A percentile compares a stretch with the other conserved stretches of the same genome.
These are phyloP conservation scores for Melanotaenia boesemani DNA, from an alignment of 2,797 vertebrate genomes.

Conservation along the genomic window DNA sequence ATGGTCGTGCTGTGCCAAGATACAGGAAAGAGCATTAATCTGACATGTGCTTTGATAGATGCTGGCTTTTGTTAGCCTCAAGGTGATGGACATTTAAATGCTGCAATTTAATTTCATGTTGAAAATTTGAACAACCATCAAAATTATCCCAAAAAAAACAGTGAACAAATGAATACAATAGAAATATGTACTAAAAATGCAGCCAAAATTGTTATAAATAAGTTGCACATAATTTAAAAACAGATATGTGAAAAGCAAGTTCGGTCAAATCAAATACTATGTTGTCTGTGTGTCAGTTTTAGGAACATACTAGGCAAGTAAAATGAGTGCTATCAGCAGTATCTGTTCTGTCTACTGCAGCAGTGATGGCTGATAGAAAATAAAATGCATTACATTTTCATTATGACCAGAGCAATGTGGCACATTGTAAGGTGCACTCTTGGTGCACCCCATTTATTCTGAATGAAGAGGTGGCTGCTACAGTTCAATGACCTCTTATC, in stretches of 20 bases:
- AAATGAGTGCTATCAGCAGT: slow-evolving; percentile 72
- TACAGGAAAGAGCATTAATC: slow-evolving; percentile 56
- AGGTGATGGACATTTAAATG: slow-evolving; percentile 43
- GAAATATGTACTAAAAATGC: slow-evolving; percentile 13
- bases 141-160: background rate
- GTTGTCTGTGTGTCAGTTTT: slow-evolving; percentile 59
- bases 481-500: slow-evolving; percentile 87
- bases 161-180: slow-evolving; percentile 6
- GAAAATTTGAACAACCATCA: slow-evolving; percentile 4
- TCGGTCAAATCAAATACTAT: slow-evolving; percentile 45
- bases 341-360: slow-evolving; percentile 59
- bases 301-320: slow-evolving; percentile 67
- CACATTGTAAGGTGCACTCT: slow-evolving; percentile 82
- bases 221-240: slow-evolving; percentile 50
- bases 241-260: slow-evolving; percentile 27
- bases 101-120: slow-evolving; percentile 34
- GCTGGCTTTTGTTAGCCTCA: slow-evolving; percentile 42
- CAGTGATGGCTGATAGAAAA: slow-evolving; percentile 69
- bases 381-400: slow-evolving; percentile 86
- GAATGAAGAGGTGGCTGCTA: slow-evolving; percentile 84
- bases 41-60: slow-evolving; percentile 54
- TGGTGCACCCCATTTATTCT: slow-evolving; percentile 85
- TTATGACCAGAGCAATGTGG: slow-evolving; percentile 79
- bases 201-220: slow-evolving; percentile 34
- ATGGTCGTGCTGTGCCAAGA: slow-evolving; percentile 74